Evolutionary conservation across 2,113 vertebrate species (phyloP), one percentile per base, ranked within the genome.

Genomic region (Smithornis capensis): DNA sequence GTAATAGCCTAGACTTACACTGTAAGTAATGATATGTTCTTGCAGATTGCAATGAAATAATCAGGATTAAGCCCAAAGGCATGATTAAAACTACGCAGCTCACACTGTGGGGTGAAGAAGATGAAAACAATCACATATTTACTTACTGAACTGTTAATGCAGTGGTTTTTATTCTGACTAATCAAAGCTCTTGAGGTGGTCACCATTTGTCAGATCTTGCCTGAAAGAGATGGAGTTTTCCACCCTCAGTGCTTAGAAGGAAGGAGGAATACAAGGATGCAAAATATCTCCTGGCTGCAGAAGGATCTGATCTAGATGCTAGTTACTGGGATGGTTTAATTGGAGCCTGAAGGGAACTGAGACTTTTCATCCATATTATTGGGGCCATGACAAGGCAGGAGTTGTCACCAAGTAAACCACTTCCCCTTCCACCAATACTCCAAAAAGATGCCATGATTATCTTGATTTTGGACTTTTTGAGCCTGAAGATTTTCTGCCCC

Each of bases 1-100:
- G 21, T 49, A 65, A 85, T 40, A 84, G n/a, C 59, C 53, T 53
- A 25, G 56, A 63, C 37, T 6, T 28, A 70, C 79, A 56, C 77
- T 19, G 42, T 89, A 96, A 94, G 83, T 96, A 95, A 94, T 95
- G 65, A 92, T 40, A 94, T 9, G 60, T 93, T 94, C 92, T 83
- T 76, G 49, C 31, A 73, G 28, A 68, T 93, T 84, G 83, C 83
- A 84, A 69, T 49, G 56, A 85, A 93, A 92, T 76, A 88, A 94
- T 82, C 44, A 12, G 62, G 64, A 92, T 94, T 96, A 94, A 74
- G 52, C 69, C 65, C 76, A 94, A 95, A 94, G 73, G 50, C 38
- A 60, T 60, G 82, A 83, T 87, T 93, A 93, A 85, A 84, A 70
- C 50, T 57, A 53, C 53, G 83, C n/a, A 69, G 42, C 52, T 94